Conservation (phyloP, 2,113 vertebrate species). For the Chamaetylas fuelleborni region DNA sequence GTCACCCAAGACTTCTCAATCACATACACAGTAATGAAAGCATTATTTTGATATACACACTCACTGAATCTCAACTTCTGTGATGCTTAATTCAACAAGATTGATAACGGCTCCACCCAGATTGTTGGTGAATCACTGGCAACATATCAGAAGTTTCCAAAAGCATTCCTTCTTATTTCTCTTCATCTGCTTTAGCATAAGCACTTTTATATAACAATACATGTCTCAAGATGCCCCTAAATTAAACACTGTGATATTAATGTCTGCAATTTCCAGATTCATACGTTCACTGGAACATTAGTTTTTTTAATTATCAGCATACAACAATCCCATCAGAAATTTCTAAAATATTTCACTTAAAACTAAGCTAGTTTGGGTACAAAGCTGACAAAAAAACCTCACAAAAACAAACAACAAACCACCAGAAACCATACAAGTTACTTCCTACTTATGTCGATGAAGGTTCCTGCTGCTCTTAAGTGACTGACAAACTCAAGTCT, state of each 20-base stretch:
- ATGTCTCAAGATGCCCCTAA: background rate
- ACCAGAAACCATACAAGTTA: background rate
- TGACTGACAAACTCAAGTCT: background rate
- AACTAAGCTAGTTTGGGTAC: background rate
- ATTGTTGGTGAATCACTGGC: background rate
- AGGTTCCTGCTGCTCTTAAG: background rate
- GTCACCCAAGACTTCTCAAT: background rate
- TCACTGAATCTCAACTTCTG: background rate
- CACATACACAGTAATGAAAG: background rate
- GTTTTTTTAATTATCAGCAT: background rate
- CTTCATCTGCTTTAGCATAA: background rate
- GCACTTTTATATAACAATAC: background rate
- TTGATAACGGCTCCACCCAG: background rate
- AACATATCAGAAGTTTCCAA: background rate
- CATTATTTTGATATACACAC: background rate
- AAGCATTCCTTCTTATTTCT: background rate
- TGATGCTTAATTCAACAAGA: background rate
- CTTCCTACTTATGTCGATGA: background rate
- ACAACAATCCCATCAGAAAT: background rate
- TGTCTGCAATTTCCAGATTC: background rate
- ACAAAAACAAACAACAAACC: background rate
- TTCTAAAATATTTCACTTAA: background rate
- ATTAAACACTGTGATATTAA: background rate
- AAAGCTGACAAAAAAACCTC: background rate
- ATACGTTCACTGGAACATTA: background rate